Evolutionary conservation across 2,888 invertebrate species (phyloP), one percentile per base, ranked within the genome.

Genomic region (Loripinus fragilis): DNA sequence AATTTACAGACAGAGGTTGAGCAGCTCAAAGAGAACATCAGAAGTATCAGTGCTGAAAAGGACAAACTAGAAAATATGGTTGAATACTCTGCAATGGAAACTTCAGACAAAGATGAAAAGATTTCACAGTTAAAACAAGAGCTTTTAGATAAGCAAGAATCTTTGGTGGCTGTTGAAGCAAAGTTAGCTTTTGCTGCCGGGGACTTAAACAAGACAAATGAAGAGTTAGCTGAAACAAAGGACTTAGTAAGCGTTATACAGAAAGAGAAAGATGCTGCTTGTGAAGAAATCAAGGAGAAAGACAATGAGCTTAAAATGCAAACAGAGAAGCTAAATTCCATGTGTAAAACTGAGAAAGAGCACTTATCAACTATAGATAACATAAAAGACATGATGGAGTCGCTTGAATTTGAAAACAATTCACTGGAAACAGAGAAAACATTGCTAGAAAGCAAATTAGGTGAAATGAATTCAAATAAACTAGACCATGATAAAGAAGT

Each of bases 341-440:
- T 38, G 12, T 12, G 12, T 38, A 42, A 45, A 45, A 35, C 82
- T 41, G 3, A 77, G 28, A 83, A 81, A 60, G 74, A 78, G 8
- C 20, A 76, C 20, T 77, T 83, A 33, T 70, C 76, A 20, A 85
- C 85, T 38, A 64, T 87, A 28, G 89, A 87, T 7, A 87, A 84
- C n/a, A 83, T 87, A 17, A 86, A 90, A 76, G 89, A 88, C 78
- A 80, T 81, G 20, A 85, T 90, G 78, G 89, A 90, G 72, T 83
- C 88, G 1, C 65, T 89, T 55, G 89, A 90, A 67, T 86, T 86
- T 78, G 90, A 91, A 71, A 83, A 86, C 65, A 68, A 78, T 15
- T 76, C 80, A 25, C 64, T 87, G 30, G 86, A 87, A 74, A 67
- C 72, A 25, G 86, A 86, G n/a, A 89, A 88, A 28, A 41, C 45